Conservation (phyloP, 1,140 invertebrate species). For the Zaprionus vittiger region DNA sequence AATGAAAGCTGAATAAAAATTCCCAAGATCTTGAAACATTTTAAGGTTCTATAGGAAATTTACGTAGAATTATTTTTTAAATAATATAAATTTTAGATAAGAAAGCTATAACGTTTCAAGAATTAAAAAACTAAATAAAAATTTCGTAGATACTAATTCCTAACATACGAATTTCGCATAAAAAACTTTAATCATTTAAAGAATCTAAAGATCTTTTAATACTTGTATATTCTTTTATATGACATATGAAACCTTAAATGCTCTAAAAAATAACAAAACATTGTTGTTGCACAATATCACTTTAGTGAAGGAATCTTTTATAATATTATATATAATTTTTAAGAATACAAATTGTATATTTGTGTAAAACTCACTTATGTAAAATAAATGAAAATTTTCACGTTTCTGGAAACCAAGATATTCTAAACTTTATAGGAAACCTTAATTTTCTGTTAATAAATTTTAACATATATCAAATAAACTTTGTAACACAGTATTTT, state of each 20-base stretch:
- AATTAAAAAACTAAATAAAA: too few relatives aligned
- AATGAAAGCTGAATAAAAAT: neutral
- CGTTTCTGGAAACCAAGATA: neutral
- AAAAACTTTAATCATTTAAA: neutral
- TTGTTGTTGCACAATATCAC: too few relatives aligned
- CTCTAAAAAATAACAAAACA: fast-evolving
- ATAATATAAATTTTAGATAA: too few relatives aligned
- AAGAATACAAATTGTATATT: too few relatives aligned
- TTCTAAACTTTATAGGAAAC: neutral
- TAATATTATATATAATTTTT: too few relatives aligned
- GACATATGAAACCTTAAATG: too few relatives aligned
- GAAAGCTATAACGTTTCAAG: neutral
- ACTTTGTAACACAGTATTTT: neutral
- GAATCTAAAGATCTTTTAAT: neutral
- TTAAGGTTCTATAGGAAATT: neutral
- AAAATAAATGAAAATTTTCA: neutral
- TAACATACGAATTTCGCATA: too few relatives aligned
- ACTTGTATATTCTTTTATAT: neutral
- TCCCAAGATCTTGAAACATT: neutral
- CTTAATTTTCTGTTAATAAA: neutral
- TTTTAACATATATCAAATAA: neutral
- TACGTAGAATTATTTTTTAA: neutral
- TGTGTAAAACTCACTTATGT: too few relatives aligned
- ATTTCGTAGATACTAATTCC: too few relatives aligned
- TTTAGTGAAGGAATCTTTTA: too few relatives aligned